Percentiles rank a stretch among this genome's conserved stretches.
phyloP scores from a whole-genome alignment of 2,113 vertebrate genomes.

The Asarcornis scutulata region DNA sequence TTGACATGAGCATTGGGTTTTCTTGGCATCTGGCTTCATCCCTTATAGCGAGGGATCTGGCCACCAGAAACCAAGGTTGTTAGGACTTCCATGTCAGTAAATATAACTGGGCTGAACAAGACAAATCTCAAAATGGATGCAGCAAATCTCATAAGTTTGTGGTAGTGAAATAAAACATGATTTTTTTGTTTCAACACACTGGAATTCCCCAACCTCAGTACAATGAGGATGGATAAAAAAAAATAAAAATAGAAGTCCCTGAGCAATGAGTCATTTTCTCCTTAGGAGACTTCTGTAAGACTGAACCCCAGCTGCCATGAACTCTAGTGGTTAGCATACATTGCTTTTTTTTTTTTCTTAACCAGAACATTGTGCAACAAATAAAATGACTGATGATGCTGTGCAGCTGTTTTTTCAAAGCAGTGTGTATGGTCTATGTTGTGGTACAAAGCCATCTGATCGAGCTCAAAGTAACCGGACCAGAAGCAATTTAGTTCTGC shows the following conservation, averaged over 20 bases:
- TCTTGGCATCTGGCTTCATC: neutral
- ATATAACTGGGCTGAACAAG: neutral
- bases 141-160: neutral
- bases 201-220: conserved; percentile 40
- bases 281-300: neutral
- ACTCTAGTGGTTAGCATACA: neutral
- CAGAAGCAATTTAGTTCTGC: neutral
- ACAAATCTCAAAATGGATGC: neutral
- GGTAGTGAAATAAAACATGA: neutral
- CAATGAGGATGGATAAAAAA: neutral
- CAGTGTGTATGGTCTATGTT: fast-evolving
- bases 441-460: neutral
- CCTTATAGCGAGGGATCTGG: neutral
- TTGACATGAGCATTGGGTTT: neutral
- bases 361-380: neutral
- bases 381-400: neutral
- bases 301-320: neutral
- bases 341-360: neutral
- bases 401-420: neutral
- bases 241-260: neutral
- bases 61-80: neutral
- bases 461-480: neutral
- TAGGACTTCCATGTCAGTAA: neutral
- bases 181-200: neutral
- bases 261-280: conserved; percentile 43